Percentiles rank a stretch among this genome's conserved stretches.
Evolutionary conservation across 2,888 invertebrate genomes (phyloP).

Genomic region (Drosophila putrida): DNA sequence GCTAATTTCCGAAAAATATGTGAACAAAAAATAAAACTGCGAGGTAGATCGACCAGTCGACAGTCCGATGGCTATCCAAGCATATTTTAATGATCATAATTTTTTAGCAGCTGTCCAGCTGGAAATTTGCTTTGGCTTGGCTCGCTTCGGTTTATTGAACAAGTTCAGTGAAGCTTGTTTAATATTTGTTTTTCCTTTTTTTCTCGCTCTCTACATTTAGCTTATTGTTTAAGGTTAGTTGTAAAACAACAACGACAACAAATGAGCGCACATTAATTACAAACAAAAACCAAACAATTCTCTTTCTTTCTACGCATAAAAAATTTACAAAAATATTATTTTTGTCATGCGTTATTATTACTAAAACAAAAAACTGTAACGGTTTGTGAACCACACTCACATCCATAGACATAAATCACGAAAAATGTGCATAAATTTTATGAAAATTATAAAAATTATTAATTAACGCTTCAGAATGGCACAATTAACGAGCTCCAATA

Average conservation of each 20-base stretch:
- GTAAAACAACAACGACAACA: constrained; percentile 59
- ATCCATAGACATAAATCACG: constrained; percentile 66
- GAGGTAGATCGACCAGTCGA: constrained; percentile 16
- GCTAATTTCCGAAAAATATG: constrained; percentile 40
- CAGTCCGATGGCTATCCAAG: constrained; percentile 63
- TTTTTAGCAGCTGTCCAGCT: constrained; percentile 27
- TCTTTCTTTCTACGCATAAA: constrained; percentile 20
- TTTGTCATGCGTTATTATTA: constrained; percentile 35
- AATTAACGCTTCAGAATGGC: constrained; percentile 49
- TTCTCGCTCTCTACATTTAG: constrained; percentile 13
- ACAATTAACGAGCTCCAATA: constrained; percentile 57
- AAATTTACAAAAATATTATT: constrained; percentile 36
- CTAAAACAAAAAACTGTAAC: constrained; percentile 73
- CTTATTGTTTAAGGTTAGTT: constrained; percentile 48
- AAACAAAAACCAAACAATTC: constrained; percentile 37
- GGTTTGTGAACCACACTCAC: constrained; percentile 54
- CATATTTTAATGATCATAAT: constrained; percentile 62
- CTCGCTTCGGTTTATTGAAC: constrained; percentile 54
- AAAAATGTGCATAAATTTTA: constrained; percentile 53
- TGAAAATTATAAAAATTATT: constrained; percentile 49
- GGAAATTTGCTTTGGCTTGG: constrained; percentile 36
- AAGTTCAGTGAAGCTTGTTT: constrained; percentile 53
- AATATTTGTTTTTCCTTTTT: constrained; percentile 27
- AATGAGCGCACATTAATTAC: constrained; percentile 72
- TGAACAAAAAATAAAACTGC: neutral